Evolutionary conservation across 2,888 invertebrate genomes (phyloP).

Genomic region (Limnephilus lunatus): DNA sequence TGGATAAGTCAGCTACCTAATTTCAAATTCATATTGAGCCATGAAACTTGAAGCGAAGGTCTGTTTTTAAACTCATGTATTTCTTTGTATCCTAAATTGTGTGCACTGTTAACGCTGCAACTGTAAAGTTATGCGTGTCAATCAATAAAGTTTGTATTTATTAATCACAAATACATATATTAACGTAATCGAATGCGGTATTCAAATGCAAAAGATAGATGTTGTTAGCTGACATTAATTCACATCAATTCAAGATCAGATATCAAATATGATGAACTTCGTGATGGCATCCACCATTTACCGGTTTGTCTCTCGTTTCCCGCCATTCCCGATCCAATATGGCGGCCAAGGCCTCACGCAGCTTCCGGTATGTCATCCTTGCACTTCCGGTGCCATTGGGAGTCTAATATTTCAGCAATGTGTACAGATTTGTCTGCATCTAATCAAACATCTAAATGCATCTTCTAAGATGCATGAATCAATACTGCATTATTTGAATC

Average conservation of each 20-base stretch:
- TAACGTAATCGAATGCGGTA: not conserved
- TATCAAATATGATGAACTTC: not conserved
- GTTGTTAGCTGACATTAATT: not conserved
- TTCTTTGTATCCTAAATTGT: too few relatives aligned
- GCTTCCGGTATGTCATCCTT: slow-evolving; percentile 12
- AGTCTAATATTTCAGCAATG: not conserved
- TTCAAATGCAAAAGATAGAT: not conserved
- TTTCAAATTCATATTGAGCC: too few relatives aligned
- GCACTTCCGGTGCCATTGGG: not conserved
- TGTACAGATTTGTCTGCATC: not conserved
- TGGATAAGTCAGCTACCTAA: too few relatives aligned
- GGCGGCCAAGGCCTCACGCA: not conserved
- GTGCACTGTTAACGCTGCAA: too few relatives aligned
- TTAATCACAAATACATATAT: too few relatives aligned
- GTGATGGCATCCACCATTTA: slow-evolving; percentile 15
- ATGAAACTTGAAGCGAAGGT: too few relatives aligned
- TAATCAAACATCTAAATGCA: not conserved
- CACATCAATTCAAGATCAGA: not conserved
- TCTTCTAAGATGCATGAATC: not conserved
- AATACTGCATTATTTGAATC: not conserved
- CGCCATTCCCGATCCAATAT: slow-evolving; percentile 20
- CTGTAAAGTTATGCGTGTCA: too few relatives aligned
- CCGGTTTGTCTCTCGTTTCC: slow-evolving; percentile 30
- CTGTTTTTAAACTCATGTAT: too few relatives aligned
- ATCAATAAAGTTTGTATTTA: too few relatives aligned